Evolutionary conservation across 2,113 vertebrate species (phyloP), one percentile per base, ranked within the genome.

Genomic region (Microcebus lehilahytsara): DNA sequence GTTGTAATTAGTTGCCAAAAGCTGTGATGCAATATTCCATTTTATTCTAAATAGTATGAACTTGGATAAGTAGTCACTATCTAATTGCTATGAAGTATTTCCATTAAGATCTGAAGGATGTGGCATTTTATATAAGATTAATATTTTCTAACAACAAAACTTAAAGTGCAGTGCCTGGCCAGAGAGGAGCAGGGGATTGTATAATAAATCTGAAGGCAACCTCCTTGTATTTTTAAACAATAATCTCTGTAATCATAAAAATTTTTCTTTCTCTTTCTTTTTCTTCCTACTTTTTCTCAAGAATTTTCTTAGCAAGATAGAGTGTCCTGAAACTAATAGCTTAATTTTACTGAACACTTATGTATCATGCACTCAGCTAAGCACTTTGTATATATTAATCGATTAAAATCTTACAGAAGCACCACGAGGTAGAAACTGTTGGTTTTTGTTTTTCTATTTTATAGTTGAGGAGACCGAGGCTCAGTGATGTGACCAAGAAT

Each of bases 41-140:
- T 96, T 66, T 91, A 12, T 84, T 64, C 25, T 87, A 95, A 93
- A 53, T 95, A 16, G 34, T 75, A 16, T 93, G 46, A 84, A 93
- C 40, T 89, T 89, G 62, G 23, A 58, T 80, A 81, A 69, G 12
- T 62, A 81, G 9, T 92, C 25, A 62, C 62, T 92, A 85, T 80
- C 49, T 96, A 90, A 71, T 90, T 92, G 83, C 20, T 84, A 25
- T 72, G n/a, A 95, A 86, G 27, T 46, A 79, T 78, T 85, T 92
- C 17, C 74, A 30, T 37, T 93, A 79, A 79, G 20, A 84, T 56
- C 69, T 64, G 46, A 19, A 87, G 20, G 72, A n/a, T 88, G 46
- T 89, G 58, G 22, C 9, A 89, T 85, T 84, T 97, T 89, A 27
- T 37, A 93, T 94, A 86, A 80, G 72, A 94, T 85, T 37, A 60